Evolutionary conservation across 2,797 vertebrate genomes (phyloP), one percentile per base, ranked within the genome.

Genomic region (Leuciscus waleckii): DNA sequence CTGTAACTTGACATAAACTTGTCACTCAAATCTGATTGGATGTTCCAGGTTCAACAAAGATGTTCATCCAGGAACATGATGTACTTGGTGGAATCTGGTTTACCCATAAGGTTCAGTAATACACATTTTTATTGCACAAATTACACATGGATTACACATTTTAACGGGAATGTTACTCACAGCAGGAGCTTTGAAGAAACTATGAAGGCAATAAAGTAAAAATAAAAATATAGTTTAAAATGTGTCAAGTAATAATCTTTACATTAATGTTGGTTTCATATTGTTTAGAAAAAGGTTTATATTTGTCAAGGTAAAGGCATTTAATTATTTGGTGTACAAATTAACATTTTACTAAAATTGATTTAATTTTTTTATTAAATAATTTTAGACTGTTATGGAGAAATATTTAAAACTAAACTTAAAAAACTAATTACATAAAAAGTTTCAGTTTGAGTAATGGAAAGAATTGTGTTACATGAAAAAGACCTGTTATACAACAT

Each of bases 401-500:
- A 5, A 21, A 58, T 39, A 6, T 58, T 58, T 16, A 43, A 56
- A 35, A 35, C 0, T 35, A 35, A 81, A 81, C 54, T 35, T 23
- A 32, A 43, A 21, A 21, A 54, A 54, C 2, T 2, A 46, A 83
- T 49, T 65, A 17, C 14, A 37, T 17, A n/a, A 21, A 82, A 54
- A 26, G 19, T 84, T 49, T 78, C 49, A 84, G 17, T 58, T 21
- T 41, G 35, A 78, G 46, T 10, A 29, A 67, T 67, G 26, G 41
- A 39, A 65, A 41, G 19, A 81, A 85, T 85, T 26, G 41, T 67
- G 70, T 29, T 58, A n/a, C 35, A 54, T 67, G 76, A 85, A 87
- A 79, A 80, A 82, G 81, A 88, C 87, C 78, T 65, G 89, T 67
- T 69, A 23, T 79, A 80, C 81, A 35, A 87, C 83, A 88, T 83